Percentiles rank a stretch among this genome's conserved stretches.
These are phyloP conservation scores for Protosalanx chinensis DNA, from an alignment of 2,797 vertebrate species.

Conservation along the genomic window DNA sequence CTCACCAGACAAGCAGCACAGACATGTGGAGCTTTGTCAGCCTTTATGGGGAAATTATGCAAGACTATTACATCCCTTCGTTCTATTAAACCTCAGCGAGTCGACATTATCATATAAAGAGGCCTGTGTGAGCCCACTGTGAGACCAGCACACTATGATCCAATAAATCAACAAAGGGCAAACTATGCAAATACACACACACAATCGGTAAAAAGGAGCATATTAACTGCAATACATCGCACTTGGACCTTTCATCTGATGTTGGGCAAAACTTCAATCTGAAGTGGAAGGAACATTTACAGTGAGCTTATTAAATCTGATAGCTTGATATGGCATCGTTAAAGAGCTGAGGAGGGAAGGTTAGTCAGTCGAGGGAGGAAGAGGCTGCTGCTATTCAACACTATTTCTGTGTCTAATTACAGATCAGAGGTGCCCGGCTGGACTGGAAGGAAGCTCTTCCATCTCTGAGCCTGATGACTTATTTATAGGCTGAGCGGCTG, in stretches of 20 bases:
- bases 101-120: conserved; percentile 81
- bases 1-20: conserved; percentile 25
- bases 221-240: conserved; percentile 68
- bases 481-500: background rate
- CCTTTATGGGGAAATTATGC: conserved; percentile 78
- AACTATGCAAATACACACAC: conserved; percentile 74
- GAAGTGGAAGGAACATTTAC: conserved; percentile 50
- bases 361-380: conserved; percentile 46
- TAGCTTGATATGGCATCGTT: conserved; percentile 54
- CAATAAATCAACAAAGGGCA: conserved; percentile 76
- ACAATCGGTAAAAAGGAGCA: conserved; percentile 66
- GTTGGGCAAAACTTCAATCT: conserved; percentile 61
- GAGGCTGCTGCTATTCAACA: background rate
- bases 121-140: conserved; percentile 52
- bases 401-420: conserved; percentile 9
- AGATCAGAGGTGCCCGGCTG: conserved; percentile 3
- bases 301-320: conserved; percentile 59
- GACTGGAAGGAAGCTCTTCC: background rate
- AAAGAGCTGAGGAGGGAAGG: conserved; percentile 23
- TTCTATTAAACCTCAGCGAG: conserved; percentile 69
- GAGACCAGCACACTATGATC: conserved; percentile 36
- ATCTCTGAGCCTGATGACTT: background rate
- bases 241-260: conserved; percentile 62
- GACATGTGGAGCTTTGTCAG: conserved; percentile 59
- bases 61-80: conserved; percentile 61